Evolutionary conservation across 2,888 invertebrate genomes (phyloP).

Genomic region (Zootermopsis nevadensis): DNA sequence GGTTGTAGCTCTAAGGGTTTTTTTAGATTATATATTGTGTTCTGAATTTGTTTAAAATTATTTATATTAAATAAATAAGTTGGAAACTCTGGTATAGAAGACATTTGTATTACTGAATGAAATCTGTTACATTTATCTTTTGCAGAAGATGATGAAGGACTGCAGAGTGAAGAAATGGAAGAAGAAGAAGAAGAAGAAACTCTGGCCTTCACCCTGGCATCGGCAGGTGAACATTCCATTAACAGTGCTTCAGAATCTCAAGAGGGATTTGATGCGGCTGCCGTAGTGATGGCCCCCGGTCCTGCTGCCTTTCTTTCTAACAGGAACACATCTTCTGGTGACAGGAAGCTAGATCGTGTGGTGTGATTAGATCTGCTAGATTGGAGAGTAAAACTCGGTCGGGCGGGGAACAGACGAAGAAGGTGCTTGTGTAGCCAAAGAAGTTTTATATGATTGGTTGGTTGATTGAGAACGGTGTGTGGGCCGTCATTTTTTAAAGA

Average conservation of each 20-base stretch:
- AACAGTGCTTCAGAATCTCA: constrained; percentile 29
- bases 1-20: not conserved
- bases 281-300: not conserved
- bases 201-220: constrained; percentile 3
- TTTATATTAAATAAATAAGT: too few species aligned
- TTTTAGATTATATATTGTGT: not conserved
- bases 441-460: not conserved
- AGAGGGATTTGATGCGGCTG: constrained; percentile 15
- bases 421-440: constrained; percentile 5
- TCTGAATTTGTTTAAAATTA: not conserved
- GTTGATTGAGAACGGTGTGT: not conserved
- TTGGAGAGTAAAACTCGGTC: not conserved
- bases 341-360: constrained; percentile 28
- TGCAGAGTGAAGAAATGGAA: not conserved
- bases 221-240: constrained; percentile 46
- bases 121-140: not conserved
- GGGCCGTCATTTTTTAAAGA: not conserved
- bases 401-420: not conserved
- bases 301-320: not conserved
- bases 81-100: not conserved
- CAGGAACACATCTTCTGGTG: constrained; percentile 7
- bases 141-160: not conserved
- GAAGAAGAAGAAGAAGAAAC: not conserved
- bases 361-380: not conserved
- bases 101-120: not conserved